phyloP scores from a whole-genome alignment of 1,140 invertebrate species.

The Ridgeia piscesae region DNA sequence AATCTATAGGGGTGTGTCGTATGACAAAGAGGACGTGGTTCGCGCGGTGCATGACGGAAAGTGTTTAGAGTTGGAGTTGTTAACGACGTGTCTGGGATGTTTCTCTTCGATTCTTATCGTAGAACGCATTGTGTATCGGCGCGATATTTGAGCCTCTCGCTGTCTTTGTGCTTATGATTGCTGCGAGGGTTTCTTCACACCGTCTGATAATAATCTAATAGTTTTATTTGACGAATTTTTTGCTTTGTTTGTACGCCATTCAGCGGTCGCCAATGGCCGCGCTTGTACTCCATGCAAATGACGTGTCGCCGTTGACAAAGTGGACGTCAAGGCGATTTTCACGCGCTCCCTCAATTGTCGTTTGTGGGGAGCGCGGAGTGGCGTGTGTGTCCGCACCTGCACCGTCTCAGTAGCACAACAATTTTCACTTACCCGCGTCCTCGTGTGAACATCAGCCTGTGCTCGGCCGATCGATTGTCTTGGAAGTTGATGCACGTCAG shows the following conservation, averaged over 20 bases:
- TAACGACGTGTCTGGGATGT: background rate
- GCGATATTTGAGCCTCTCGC: background rate
- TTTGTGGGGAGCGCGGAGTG: background rate
- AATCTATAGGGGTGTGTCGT: background rate
- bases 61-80: background rate
- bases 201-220: background rate
- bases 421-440: conserved; percentile 25
- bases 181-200: background rate
- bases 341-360: background rate
- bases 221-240: background rate
- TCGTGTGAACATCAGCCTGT: conserved; percentile 25
- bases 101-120: background rate
- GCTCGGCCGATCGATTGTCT: conserved; percentile 63
- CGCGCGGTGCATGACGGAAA: background rate
- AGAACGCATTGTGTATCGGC: background rate
- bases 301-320: background rate
- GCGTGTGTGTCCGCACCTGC: background rate
- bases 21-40: background rate
- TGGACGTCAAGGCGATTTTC: conserved; percentile 3
- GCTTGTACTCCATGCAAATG: conserved; percentile 16
- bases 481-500: conserved; percentile 95
- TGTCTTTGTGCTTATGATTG: background rate
- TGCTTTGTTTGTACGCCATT: conserved; percentile 6
- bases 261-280: background rate
- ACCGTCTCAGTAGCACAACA: background rate